Evolutionary conservation across 2,888 invertebrate genomes (phyloP).

Genomic region (Poecilus cupreus): DNA sequence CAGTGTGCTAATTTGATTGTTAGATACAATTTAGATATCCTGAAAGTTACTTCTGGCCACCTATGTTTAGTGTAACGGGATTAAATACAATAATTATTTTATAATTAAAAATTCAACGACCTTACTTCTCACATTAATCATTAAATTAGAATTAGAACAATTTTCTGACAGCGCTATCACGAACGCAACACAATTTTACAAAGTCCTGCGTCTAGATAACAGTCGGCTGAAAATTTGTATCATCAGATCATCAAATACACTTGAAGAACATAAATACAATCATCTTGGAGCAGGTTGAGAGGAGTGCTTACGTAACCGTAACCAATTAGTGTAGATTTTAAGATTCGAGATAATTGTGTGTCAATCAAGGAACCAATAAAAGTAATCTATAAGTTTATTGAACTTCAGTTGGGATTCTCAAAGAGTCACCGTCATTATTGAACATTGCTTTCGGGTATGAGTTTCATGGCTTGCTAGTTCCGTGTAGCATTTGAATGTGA

Average conservation of each 20-base stretch:
- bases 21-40: too few relatives aligned
- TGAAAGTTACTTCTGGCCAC: too few relatives aligned
- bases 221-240: constrained; percentile 3
- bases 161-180: background rate
- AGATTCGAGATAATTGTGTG: constrained; percentile 58
- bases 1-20: too few relatives aligned
- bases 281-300: constrained; percentile 27
- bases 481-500: background rate
- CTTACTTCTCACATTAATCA: constrained; percentile 17
- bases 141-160: constrained; percentile 24
- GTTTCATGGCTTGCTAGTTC: constrained; percentile 21
- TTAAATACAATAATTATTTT: constrained; percentile 1
- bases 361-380: constrained; percentile 56
- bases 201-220: background rate
- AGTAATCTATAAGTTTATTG: constrained; percentile 58
- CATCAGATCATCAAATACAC: constrained; percentile 32
- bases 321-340: constrained; percentile 59
- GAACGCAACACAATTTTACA: background rate
- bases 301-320: constrained; percentile 49
- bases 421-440: constrained; percentile 42
- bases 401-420: constrained; percentile 50
- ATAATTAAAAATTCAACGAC: constrained; percentile 6
- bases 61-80: background rate
- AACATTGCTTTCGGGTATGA: constrained; percentile 39
- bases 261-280: constrained; percentile 2